Evolutionary conservation across 2,113 vertebrate genomes (phyloP).

Genomic region (Irena cyanogastra): DNA sequence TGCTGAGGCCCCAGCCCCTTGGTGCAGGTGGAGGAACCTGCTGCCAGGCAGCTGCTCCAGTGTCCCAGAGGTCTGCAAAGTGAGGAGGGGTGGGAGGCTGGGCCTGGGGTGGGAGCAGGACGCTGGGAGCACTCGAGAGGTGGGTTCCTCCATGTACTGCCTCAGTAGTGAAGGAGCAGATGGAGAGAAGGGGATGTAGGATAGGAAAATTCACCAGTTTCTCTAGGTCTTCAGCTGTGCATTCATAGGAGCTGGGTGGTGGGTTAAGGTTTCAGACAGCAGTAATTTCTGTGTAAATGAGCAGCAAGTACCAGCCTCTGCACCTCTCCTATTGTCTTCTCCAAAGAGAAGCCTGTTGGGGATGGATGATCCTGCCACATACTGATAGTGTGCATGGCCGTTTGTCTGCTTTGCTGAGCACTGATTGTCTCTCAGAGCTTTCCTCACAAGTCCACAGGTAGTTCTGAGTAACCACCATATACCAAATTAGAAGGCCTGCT

Average conservation of each 20-base stretch:
- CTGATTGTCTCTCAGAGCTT: background rate
- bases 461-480: background rate
- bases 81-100: background rate
- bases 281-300: background rate
- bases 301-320: background rate
- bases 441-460: background rate
- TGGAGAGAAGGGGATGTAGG: background rate
- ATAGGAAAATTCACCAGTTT: background rate
- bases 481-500: background rate
- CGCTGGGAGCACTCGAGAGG: rapidly evolving
- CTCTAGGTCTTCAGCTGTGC: background rate
- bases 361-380: background rate
- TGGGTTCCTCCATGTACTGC: background rate
- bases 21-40: background rate
- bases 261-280: background rate
- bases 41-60: background rate
- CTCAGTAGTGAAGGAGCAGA: background rate
- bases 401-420: background rate
- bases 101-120: background rate
- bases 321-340: background rate
- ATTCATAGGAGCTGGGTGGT: background rate
- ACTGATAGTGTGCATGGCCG: background rate
- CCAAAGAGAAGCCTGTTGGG: background rate
- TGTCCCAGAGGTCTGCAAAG: background rate
- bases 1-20: background rate